Evolutionary conservation across 2,113 vertebrate species (phyloP).

Genomic region (Miniopterus natalensis): DNA sequence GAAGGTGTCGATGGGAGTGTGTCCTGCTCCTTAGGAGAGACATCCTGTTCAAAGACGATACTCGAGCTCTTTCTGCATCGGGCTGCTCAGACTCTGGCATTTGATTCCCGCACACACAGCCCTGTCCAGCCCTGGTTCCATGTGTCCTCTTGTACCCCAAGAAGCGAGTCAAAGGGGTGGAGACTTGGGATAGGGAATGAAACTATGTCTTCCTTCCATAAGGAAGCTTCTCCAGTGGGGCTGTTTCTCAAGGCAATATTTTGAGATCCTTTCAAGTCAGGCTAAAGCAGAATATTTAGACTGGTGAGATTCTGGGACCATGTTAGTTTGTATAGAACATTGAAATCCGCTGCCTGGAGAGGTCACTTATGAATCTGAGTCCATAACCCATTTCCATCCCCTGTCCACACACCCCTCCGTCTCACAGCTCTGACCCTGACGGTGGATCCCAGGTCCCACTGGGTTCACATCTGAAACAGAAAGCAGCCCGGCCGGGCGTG

Average conservation of each 20-base stretch:
- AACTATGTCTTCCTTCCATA: slow-evolving; percentile 7
- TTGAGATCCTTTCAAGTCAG: neutral
- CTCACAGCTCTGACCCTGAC: neutral
- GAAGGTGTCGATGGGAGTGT: neutral
- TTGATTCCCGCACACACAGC: neutral
- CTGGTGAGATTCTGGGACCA: neutral
- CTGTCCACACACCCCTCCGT: neutral
- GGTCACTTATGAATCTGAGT: neutral
- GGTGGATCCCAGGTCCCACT: neutral
- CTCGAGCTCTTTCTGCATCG: neutral
- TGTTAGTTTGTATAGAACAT: neutral
- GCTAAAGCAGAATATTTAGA: neutral
- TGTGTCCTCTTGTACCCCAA: neutral
- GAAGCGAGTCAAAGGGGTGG: neutral
- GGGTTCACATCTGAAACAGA: neutral
- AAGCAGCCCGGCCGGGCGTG: neutral
- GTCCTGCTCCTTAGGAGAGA: fast-evolving
- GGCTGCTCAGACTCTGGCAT: no score
- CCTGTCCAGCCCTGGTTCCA: neutral
- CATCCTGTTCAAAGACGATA: neutral
- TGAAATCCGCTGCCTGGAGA: neutral
- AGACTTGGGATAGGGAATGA: neutral
- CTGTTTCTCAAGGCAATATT: neutral
- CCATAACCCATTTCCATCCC: neutral
- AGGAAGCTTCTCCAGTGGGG: neutral